Conservation (phyloP, 2,113 vertebrate genomes). For the Nibea albiflora region DNA sequence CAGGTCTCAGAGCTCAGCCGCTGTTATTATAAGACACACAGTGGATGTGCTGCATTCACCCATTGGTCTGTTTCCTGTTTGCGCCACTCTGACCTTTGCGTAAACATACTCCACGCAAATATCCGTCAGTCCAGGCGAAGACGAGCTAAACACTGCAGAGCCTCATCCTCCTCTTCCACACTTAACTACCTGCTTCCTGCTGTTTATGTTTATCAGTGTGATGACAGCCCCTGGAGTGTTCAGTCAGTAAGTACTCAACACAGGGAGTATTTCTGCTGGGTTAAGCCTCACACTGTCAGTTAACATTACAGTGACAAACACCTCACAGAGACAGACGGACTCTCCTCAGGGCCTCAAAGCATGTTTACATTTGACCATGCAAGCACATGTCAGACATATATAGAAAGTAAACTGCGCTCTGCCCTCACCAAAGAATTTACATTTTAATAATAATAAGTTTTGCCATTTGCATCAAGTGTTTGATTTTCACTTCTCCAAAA, state of each 20-base stretch:
- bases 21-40: conserved; percentile 21
- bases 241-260: conserved; percentile 18
- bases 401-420: background rate
- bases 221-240: background rate
- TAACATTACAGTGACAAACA: conserved; percentile 64
- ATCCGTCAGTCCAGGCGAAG: background rate
- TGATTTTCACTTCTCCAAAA: background rate
- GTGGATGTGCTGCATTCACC: background rate
- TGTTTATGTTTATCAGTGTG: background rate
- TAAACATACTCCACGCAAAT: conserved; percentile 28
- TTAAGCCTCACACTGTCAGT: conserved; percentile 63
- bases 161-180: background rate
- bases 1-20: background rate
- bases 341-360: background rate
- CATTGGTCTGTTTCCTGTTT: conserved; percentile 27
- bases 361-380: conserved; percentile 23
- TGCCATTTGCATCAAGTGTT: background rate
- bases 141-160: background rate
- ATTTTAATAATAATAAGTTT: background rate
- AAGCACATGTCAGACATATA: background rate
- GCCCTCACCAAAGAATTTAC: background rate
- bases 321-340: background rate
- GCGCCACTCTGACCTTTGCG: background rate
- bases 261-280: conserved; percentile 36
- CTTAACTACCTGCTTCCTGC: conserved; percentile 4